A percentile compares a stretch with the other conserved stretches of the same genome.
phyloP scores from a whole-genome alignment of 2,113 vertebrate genomes.

The Oncorhynchus gorbuscha region DNA sequence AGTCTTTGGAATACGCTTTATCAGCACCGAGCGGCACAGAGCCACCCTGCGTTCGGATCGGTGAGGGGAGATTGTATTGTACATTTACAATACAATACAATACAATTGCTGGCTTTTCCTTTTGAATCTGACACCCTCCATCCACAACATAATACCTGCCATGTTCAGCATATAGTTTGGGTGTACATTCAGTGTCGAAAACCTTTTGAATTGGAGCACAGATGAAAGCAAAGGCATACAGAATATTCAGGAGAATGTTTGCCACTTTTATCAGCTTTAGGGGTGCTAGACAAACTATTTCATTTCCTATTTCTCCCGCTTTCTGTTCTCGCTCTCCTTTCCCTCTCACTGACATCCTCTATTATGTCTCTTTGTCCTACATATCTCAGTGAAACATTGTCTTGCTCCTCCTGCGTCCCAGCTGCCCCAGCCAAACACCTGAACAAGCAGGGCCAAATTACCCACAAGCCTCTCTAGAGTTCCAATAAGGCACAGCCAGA shows the following conservation, averaged over 20 bases:
- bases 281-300: too few species aligned
- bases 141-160: not conserved
- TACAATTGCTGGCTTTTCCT: not conserved
- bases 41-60: slow-evolving; percentile 33
- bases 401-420: not conserved
- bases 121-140: not conserved
- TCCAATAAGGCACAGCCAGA: not conserved
- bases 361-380: not conserved
- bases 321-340: not conserved
- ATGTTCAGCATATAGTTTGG: not conserved
- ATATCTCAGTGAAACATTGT: not conserved
- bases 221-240: not conserved
- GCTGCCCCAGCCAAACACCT: not conserved
- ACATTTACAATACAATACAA: not conserved
- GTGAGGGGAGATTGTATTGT: slow-evolving; percentile 43
- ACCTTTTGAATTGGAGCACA: not conserved
- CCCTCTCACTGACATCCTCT: not conserved
- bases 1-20: slow-evolving; percentile 27
- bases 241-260: not conserved
- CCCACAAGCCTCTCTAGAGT: not conserved
- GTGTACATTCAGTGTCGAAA: too few species aligned
- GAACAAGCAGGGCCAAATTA: not conserved
- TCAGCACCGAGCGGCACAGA: slow-evolving; percentile 32
- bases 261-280: not conserved
- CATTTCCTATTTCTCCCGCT: not conserved